Conservation (phyloP, 2,113 vertebrate species). For the Chrysemys picta region DNA sequence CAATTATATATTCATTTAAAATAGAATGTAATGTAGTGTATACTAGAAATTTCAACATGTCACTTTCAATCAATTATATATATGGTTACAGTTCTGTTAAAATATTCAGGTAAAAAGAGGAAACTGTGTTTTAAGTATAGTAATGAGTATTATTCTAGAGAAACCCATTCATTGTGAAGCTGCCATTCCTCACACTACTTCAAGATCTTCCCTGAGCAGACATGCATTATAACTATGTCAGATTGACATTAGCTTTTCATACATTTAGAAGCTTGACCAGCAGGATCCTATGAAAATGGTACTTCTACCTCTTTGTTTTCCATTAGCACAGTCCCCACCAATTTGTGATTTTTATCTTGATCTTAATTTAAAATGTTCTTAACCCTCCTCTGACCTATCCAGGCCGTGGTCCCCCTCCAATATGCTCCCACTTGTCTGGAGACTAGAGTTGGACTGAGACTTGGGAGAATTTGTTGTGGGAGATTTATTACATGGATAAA, state of each 20-base stretch:
- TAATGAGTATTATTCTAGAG: conserved; percentile 66
- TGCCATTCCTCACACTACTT: conserved; percentile 12
- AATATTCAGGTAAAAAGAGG: conserved; percentile 61
- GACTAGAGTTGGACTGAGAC: neutral
- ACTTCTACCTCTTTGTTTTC: neutral
- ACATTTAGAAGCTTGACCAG: neutral
- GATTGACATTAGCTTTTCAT: neutral
- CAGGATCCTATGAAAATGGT: neutral
- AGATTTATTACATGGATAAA: conserved; percentile 18
- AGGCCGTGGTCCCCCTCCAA: neutral
- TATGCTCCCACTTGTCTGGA: neutral
- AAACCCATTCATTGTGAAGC: conserved; percentile 38
- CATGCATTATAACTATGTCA: neutral
- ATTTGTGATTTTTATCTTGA: neutral
- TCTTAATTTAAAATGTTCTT: neutral
- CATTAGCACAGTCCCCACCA: neutral
- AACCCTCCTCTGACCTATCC: neutral
- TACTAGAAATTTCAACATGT: conserved; percentile 69
- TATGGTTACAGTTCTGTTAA: conserved; percentile 71
- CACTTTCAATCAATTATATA: conserved; percentile 73
- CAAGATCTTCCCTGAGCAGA: neutral
- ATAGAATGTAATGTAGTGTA: conserved; percentile 47
- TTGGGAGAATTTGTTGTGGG: neutral
- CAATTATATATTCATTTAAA: conserved; percentile 74
- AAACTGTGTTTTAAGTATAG: conserved; percentile 48